Base-by-base conservation (phyloP, 1,140 invertebrate species). In the Pseudomyrmex concolor region DNA sequence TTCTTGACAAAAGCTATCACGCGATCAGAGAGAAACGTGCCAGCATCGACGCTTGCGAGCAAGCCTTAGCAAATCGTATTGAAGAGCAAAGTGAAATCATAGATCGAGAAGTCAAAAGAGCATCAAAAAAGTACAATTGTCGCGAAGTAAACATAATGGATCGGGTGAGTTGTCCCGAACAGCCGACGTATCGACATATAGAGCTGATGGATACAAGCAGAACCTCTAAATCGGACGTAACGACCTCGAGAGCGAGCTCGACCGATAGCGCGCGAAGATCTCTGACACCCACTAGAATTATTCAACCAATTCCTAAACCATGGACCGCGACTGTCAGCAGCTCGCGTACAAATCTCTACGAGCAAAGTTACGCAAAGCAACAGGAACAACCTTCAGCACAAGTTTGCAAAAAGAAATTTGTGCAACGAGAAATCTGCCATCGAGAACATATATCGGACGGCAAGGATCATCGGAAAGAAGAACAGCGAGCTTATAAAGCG, bases 231-330 rank as follows among this genome's bases (percentile, higher is more conserved):
- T 82, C 89, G 68, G 89, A 93, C 8, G 83, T 86, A 2, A 86
- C 84, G 1, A 90, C 89, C 1, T 92, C 92, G 0, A 89, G 92
- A 1, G 88, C 93, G 0, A 91, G 90, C 73, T 94, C 93, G 2
- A 90, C 92, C 2, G 93, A 94, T 12, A 92, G 92, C 34, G 55
- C 92, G 9, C 83, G 93, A 13, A 86, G 94, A 45, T 94, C 94
- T 0, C 77, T 94, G 25, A 94, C 94, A 1, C 93, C 94, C 0
- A 94, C 94, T 0, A 91, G 91, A 66, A 94, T 94, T 17, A 90
- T 89, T 34, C 94, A 94, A 62, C 94, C 94, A 0, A 90, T 88
- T 17, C 94, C 94, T 0, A 88, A 90, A 73, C 94, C 94, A 2
- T 94, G 94, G 94, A 93, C 91, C 0, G 93, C 93, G 0, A 94